Evolutionary conservation across 2,113 vertebrate species (phyloP).

Genomic region (Mystacornis crossleyi): DNA sequence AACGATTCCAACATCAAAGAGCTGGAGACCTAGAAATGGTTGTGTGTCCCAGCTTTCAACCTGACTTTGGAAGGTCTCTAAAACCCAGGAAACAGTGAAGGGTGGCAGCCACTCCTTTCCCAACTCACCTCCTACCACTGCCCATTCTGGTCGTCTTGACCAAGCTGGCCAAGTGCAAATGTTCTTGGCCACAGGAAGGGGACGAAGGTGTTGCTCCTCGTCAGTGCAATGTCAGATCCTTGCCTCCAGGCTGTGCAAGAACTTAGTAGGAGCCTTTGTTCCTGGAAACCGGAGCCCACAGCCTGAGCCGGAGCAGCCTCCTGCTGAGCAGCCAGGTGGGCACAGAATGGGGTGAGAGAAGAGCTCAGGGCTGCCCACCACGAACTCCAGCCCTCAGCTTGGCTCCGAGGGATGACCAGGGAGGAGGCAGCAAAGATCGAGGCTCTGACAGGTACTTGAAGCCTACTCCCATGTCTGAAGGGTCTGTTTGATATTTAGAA

Average conservation of each 20-base stretch:
- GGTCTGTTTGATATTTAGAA: background rate
- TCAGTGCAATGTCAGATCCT: background rate
- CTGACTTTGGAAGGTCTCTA: background rate
- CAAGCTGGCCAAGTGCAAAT: background rate
- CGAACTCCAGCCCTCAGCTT: background rate
- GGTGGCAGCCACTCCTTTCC: background rate
- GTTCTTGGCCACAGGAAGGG: background rate
- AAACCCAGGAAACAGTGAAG: background rate
- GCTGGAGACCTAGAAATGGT: background rate
- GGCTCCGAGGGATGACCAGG: background rate
- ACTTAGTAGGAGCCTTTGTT: background rate
- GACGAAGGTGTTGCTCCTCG: background rate
- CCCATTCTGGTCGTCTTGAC: rapidly evolving
- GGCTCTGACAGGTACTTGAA: background rate
- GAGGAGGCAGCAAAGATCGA: background rate
- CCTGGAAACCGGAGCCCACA: background rate
- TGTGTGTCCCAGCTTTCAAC: background rate
- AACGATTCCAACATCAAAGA: background rate
- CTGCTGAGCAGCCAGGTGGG: background rate
- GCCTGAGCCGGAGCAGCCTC: rapidly evolving
- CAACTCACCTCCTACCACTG: background rate
- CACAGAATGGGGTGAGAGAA: rapidly evolving
- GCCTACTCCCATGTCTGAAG: background rate
- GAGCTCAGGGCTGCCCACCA: background rate
- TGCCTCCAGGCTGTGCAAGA: background rate